Evolutionary conservation across 1,140 invertebrate species (phyloP).

Genomic region (Callitettix versicolor): DNA sequence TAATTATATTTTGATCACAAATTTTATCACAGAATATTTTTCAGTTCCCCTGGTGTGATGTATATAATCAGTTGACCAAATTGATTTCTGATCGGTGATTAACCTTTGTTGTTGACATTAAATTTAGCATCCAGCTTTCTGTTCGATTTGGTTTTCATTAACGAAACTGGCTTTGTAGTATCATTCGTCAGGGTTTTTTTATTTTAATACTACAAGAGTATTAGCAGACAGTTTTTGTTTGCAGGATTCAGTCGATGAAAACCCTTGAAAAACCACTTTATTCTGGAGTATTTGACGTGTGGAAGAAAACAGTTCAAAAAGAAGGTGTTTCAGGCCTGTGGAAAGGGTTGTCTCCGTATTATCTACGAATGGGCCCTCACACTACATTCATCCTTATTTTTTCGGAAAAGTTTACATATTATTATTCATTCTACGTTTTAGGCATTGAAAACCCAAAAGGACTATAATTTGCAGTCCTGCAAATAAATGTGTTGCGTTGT

Average conservation of each 20-base stretch:
- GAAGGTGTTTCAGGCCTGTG: constrained; percentile 63
- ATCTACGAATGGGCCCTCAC: constrained; percentile 59
- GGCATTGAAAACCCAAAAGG: neutral
- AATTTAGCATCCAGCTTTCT: too few species aligned
- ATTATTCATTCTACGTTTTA: constrained; percentile 25
- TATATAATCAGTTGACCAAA: too few species aligned
- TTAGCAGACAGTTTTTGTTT: constrained; percentile 3
- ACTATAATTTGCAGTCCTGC: neutral
- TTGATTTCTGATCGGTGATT: too few species aligned
- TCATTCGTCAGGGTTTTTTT: too few species aligned
- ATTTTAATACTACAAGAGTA: too few species aligned
- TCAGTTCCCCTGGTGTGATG: too few species aligned
- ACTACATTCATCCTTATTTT: constrained; percentile 70
- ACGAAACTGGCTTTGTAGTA: too few species aligned
- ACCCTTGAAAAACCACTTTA: constrained; percentile 59
- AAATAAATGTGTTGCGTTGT: too few species aligned
- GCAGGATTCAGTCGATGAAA: constrained; percentile 66
- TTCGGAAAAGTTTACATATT: constrained; percentile 57
- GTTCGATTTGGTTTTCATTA: too few species aligned
- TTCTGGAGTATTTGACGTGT: constrained; percentile 50
- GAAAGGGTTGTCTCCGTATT: constrained; percentile 73
- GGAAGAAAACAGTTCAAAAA: constrained; percentile 45
- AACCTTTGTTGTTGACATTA: too few species aligned
- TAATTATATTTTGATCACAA: too few species aligned
- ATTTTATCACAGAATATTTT: too few species aligned